Percentiles rank a stretch among this genome's conserved stretches.
These are phyloP conservation scores for Sebastes elongatus DNA, from an alignment of 2,797 vertebrate species.

Conservation along the genomic window DNA sequence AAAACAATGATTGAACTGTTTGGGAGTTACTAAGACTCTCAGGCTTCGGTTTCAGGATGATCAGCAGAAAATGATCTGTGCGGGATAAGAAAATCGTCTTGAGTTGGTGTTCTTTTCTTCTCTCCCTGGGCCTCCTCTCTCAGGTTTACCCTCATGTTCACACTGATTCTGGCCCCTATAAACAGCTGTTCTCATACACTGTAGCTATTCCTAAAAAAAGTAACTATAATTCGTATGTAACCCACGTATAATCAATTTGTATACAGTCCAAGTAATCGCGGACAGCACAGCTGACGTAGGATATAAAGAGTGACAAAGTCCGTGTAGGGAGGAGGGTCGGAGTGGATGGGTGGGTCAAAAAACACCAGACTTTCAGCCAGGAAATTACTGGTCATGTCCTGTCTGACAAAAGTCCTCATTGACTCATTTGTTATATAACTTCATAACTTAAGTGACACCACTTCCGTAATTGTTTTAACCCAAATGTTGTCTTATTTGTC, in stretches of 20 bases:
- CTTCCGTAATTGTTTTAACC: neutral
- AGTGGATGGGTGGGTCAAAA: neutral
- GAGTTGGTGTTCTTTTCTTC: neutral
- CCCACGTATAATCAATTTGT: neutral
- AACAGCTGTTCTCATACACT: neutral
- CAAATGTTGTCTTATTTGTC: neutral
- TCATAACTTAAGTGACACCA: neutral
- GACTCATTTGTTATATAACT: neutral
- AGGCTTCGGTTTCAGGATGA: constrained; percentile 43
- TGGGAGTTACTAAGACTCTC: constrained; percentile 59
- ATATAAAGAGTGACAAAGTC: neutral
- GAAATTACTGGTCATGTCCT: neutral
- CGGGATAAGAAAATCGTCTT: constrained; percentile 23
- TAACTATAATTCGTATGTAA: neutral
- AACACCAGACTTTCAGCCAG: neutral
- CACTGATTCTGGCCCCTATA: constrained; percentile 4
- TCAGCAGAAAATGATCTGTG: constrained; percentile 18
- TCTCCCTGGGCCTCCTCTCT: constrained; percentile 2
- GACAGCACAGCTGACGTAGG: neutral
- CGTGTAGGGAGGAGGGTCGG: neutral
- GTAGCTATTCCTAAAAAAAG: neutral
- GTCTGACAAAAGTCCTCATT: neutral
- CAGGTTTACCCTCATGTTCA: constrained; percentile 8
- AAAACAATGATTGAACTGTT: constrained; percentile 78
- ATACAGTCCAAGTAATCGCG: neutral